Evolutionary conservation across 2,113 vertebrate species (phyloP).

Genomic region (Marmota flaviventris): DNA sequence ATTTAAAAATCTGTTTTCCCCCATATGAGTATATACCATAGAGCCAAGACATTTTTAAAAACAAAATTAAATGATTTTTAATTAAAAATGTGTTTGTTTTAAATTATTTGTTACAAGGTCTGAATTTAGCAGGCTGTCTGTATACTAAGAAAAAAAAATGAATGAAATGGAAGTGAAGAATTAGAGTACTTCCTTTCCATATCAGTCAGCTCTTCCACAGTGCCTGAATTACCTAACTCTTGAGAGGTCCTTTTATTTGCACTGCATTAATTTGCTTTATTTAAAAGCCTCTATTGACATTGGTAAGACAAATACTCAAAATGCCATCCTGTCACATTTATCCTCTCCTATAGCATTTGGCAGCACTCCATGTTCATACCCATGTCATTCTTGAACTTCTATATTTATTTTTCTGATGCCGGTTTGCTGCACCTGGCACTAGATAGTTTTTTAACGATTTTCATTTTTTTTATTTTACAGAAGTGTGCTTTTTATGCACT

Average conservation of each 20-base stretch:
- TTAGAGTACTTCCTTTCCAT: background rate
- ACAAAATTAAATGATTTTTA: background rate
- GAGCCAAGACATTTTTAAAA: background rate
- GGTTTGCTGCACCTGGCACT: background rate
- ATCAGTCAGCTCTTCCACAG: background rate
- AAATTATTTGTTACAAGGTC: background rate
- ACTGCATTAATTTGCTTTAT: background rate
- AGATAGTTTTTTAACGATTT: background rate
- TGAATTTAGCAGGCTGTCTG: background rate
- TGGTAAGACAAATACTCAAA: background rate
- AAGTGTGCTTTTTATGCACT: background rate
- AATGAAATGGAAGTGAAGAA: background rate
- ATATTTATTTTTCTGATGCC: background rate
- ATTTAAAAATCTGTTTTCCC: slow-evolving; percentile 4
- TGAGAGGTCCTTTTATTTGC: background rate
- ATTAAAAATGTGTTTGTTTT: background rate
- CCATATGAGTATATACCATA: background rate
- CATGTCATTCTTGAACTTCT: background rate
- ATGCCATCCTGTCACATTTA: background rate
- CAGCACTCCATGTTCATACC: background rate
- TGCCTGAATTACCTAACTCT: background rate
- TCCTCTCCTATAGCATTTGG: background rate
- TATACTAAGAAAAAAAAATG: background rate
- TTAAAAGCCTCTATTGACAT: background rate
- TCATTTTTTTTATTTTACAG: background rate